Percentiles rank a stretch among this genome's conserved stretches.
Evolutionary conservation across 2,888 invertebrate genomes (phyloP).

Genomic region (Nebria brevicollis): DNA sequence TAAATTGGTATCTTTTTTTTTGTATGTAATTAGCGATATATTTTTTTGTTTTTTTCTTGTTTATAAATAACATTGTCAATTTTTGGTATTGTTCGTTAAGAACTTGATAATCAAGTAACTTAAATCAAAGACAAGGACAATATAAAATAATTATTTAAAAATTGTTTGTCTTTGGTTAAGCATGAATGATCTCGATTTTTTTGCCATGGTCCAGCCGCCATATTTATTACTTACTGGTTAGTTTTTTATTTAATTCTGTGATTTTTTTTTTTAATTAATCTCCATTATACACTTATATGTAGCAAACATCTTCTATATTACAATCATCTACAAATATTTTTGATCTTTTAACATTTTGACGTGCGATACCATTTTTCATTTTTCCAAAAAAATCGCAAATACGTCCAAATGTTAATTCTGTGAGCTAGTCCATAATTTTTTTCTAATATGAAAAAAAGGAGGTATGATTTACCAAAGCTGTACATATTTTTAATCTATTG

Average conservation of each 20-base stretch:
- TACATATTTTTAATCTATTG: conserved; percentile 42
- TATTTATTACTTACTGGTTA: conserved; percentile 14
- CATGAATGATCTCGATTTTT: neutral
- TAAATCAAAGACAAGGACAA: neutral
- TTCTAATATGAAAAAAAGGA: conserved; percentile 25
- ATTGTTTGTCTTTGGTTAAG: neutral
- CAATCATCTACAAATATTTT: conserved; percentile 32
- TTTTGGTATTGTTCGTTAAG: neutral
- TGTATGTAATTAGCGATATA: neutral
- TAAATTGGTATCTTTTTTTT: conserved; percentile 8
- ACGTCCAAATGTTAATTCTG: conserved; percentile 41
- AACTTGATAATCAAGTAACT: neutral
- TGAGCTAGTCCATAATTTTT: conserved; percentile 37
- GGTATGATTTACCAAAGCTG: conserved; percentile 34
- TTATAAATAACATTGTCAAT: conserved; percentile 3
- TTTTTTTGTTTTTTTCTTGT: conserved; percentile 1
- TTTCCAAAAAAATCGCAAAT: conserved; percentile 9
- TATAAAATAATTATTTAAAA: neutral
- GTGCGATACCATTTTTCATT: conserved; percentile 2
- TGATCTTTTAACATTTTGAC: conserved; percentile 44
- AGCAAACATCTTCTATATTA: conserved; percentile 8
- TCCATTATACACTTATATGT: conserved; percentile 1
- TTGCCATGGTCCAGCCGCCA: conserved; percentile 14
- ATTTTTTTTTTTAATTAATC: conserved; percentile 7
- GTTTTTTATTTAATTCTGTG: conserved; percentile 14